Conservation (phyloP, 2,797 vertebrate genomes). For the Lepus townsendii region DNA sequence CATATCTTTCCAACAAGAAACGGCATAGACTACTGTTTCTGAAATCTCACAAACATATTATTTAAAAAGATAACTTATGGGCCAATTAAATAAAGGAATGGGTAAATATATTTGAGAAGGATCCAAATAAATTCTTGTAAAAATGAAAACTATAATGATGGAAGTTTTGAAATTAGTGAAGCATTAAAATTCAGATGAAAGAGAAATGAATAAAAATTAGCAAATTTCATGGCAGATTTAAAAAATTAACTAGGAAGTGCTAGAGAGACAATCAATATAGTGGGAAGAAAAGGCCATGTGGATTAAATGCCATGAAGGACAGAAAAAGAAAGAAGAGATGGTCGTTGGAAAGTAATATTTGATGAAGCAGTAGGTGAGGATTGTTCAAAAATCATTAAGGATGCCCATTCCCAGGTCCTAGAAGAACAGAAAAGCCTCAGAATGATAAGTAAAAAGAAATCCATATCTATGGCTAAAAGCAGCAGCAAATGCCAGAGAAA, state of each 20-base stretch:
- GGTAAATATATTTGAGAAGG: not conserved
- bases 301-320: not conserved
- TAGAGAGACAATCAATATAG: not conserved
- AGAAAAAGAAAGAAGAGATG: not conserved
- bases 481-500: not conserved
- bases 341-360: not conserved
- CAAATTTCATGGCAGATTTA: not conserved
- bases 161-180: conserved; percentile 14
- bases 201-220: conserved; percentile 45
- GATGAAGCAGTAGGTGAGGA: not conserved
- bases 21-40: not conserved
- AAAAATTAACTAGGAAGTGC: not conserved
- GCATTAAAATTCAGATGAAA: not conserved
- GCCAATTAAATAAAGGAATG: conserved; percentile 4
- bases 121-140: not conserved
- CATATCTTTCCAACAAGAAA: not conserved
- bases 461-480: not conserved
- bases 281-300: not conserved
- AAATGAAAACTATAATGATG: not conserved
- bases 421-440: conserved; percentile 5
- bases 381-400: conserved; percentile 21
- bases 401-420: not conserved
- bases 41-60: not conserved
- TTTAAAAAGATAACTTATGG: conserved; percentile 19
- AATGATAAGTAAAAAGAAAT: not conserved